phyloP scores from a whole-genome alignment of 2,888 invertebrate species.

The Mellilla xanthometata region DNA sequence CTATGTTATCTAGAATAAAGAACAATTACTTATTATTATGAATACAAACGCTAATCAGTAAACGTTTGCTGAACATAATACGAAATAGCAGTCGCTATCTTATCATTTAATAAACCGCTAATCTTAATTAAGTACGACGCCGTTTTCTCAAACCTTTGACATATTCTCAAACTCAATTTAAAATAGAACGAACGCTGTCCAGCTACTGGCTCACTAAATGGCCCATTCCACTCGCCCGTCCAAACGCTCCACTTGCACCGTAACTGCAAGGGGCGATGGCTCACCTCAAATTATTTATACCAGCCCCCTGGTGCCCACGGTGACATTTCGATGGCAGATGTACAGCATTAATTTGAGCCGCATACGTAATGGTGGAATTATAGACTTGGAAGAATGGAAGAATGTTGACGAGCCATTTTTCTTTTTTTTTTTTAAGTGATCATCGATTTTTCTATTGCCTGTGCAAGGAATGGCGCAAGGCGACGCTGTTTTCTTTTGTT shows the following conservation, averaged over 20 bases:
- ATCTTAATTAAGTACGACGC: too few relatives aligned
- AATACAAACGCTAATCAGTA: too few relatives aligned
- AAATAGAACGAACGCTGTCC: neutral
- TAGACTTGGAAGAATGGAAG: slow-evolving; percentile 9
- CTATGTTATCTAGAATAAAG: too few relatives aligned
- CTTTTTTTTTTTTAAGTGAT: neutral
- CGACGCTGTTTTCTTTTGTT: too few relatives aligned
- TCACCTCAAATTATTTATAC: slow-evolving; percentile 31
- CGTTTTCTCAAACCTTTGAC: too few relatives aligned
- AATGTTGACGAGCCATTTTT: slow-evolving; percentile 17
- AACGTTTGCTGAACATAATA: too few relatives aligned
- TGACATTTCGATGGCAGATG: slow-evolving; percentile 36
- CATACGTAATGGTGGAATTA: slow-evolving; percentile 27
- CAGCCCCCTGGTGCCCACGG: slow-evolving; percentile 16
- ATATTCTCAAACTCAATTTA: too few relatives aligned
- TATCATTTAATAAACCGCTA: too few relatives aligned
- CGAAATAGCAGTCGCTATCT: too few relatives aligned
- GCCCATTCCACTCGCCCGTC: neutral
- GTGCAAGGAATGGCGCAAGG: slow-evolving; percentile 1
- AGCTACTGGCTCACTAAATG: neutral
- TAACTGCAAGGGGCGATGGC: slow-evolving; percentile 24
- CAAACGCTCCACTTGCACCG: slow-evolving; percentile 1
- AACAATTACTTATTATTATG: too few relatives aligned
- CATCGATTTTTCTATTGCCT: slow-evolving; percentile 14
- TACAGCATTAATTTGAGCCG: slow-evolving; percentile 31